phyloP scores from a whole-genome alignment of 2,888 invertebrate genomes.

The Tribolium freemani region DNA sequence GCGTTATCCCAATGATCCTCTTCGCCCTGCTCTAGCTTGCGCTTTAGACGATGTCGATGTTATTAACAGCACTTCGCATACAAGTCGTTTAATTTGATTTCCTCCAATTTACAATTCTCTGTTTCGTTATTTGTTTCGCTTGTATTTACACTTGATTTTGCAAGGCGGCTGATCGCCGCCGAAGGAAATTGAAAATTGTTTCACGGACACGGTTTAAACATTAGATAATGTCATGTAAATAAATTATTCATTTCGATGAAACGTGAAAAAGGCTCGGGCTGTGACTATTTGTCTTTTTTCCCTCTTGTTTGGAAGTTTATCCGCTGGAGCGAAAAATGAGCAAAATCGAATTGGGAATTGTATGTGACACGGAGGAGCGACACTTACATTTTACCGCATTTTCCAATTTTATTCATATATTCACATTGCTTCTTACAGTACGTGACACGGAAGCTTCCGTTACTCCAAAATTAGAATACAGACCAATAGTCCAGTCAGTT shows the following conservation, averaged over 20 bases:
- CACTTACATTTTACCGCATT: not conserved
- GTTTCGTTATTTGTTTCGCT: constrained; percentile 45
- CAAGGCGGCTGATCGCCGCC: constrained; percentile 2
- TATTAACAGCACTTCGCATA: constrained; percentile 56
- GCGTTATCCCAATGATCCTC: constrained; percentile 43
- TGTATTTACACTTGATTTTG: constrained; percentile 39
- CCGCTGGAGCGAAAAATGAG: not conserved
- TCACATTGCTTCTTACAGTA: too few relatives aligned
- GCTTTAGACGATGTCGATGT: constrained; percentile 39
- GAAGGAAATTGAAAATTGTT: constrained; percentile 32
- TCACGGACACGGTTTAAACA: constrained; percentile 17
- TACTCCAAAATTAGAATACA: too few relatives aligned
- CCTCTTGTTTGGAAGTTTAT: not conserved
- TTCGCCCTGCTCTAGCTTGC: constrained; percentile 38
- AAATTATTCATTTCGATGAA: constrained; percentile 22
- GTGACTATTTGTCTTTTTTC: constrained; percentile 4
- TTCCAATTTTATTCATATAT: too few relatives aligned
- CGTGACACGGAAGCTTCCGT: too few relatives aligned
- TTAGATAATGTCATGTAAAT: constrained; percentile 17
- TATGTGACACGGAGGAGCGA: not conserved
- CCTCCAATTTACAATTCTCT: constrained; percentile 50
- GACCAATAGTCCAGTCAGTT: too few relatives aligned
- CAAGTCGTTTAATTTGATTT: constrained; percentile 57
- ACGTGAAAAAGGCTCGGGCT: not conserved
- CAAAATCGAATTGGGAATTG: not conserved